phyloP scores from a whole-genome alignment of 2,113 vertebrate species.

The Microtus pennsylvanicus region DNA sequence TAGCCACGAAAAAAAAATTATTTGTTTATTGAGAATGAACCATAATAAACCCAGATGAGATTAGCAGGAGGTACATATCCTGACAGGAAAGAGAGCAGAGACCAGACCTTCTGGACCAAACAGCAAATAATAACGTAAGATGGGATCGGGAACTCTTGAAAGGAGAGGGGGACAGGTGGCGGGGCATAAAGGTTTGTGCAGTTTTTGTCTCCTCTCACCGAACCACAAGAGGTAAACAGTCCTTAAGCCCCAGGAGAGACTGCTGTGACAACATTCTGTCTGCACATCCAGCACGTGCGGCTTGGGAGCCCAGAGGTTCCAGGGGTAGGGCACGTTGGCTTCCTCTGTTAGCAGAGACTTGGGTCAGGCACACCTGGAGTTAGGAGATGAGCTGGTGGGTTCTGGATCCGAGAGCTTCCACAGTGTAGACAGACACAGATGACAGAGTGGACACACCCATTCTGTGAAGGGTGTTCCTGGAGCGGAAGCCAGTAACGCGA shows the following conservation, averaged over 20 bases:
- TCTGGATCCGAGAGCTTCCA: not conserved
- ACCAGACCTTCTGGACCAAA: constrained; percentile 20
- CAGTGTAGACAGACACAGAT: rapidly evolving
- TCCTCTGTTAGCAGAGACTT: not conserved
- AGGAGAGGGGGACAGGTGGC: not conserved
- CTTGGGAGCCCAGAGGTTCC: rapidly evolving
- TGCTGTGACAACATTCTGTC: not conserved
- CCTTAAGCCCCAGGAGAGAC: rapidly evolving
- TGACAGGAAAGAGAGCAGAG: constrained; percentile 50
- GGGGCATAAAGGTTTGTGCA: not conserved
- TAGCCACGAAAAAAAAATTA: not conserved
- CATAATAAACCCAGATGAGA: constrained; percentile 79
- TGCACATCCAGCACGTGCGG: rapidly evolving
- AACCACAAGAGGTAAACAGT: rapidly evolving
- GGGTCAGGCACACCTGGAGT: rapidly evolving
- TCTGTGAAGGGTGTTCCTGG: rapidly evolving
- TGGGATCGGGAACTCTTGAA: not conserved
- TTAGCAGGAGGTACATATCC: constrained; percentile 78
- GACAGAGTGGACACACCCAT: not conserved
- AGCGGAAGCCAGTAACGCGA: rapidly evolving
- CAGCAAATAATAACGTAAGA: constrained; percentile 19
- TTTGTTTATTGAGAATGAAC: constrained; percentile 81
- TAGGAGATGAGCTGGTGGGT: not conserved
- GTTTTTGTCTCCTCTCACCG: not conserved
- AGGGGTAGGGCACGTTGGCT: too few relatives aligned